Evolutionary conservation across 2,113 vertebrate species (phyloP).

Genomic region (Porphyrio hochstetteri): DNA sequence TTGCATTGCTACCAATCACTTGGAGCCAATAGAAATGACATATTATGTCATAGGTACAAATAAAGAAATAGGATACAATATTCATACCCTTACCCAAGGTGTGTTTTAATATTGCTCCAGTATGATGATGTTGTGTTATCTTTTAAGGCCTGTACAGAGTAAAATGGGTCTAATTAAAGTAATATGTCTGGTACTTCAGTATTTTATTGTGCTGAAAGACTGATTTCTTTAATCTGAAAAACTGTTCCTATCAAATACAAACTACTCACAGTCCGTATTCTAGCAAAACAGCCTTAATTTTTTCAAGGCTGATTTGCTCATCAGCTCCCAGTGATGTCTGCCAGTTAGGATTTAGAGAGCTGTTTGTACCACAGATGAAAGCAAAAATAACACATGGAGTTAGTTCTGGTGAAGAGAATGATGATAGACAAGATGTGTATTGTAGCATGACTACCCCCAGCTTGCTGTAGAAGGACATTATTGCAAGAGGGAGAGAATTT

Average conservation of each 20-base stretch:
- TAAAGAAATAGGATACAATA: neutral
- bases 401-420: neutral
- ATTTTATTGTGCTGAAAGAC: neutral
- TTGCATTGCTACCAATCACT: neutral
- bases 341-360: neutral
- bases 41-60: neutral
- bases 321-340: neutral
- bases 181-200: neutral
- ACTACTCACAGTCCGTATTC: neutral
- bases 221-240: neutral
- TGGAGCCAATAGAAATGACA: neutral
- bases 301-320: neutral
- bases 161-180: neutral
- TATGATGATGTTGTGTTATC: fast-evolving
- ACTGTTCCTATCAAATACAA: neutral
- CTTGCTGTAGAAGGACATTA: neutral
- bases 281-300: neutral
- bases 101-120: neutral
- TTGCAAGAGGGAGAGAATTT: neutral
- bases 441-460: neutral
- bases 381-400: neutral
- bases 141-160: neutral
- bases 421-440: neutral
- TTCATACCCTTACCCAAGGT: neutral
- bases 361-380: neutral